Conservation (phyloP, 2,888 invertebrate species). For the Hirtodrosophila duncani region DNA sequence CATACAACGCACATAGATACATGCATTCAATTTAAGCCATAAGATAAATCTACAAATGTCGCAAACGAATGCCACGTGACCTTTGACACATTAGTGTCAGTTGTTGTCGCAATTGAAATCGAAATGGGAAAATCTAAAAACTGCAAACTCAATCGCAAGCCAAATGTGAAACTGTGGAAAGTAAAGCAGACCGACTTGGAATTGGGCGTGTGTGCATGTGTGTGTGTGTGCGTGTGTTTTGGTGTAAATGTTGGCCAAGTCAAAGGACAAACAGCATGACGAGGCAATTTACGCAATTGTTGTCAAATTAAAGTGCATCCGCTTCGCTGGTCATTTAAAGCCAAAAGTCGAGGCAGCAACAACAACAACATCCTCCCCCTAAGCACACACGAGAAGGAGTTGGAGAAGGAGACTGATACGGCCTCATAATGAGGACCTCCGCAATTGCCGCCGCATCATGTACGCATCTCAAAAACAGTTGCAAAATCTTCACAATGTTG, state of each 20-base stretch:
- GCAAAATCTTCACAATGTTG: slow-evolving; percentile 62
- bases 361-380: slow-evolving; percentile 22
- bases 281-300: slow-evolving; percentile 73
- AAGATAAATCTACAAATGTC: slow-evolving; percentile 62
- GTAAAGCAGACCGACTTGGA: slow-evolving; percentile 26
- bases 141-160: no score
- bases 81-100: slow-evolving; percentile 77
- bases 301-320: slow-evolving; percentile 77
- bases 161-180: no score
- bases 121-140: no score
- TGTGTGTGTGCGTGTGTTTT: neutral
- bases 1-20: no score
- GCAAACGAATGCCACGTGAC: slow-evolving; percentile 75
- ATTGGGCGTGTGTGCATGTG: no score
- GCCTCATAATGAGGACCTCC: slow-evolving; percentile 45
- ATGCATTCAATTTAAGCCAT: slow-evolving; percentile 38
- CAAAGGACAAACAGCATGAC: slow-evolving; percentile 63
- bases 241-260: slow-evolving; percentile 30
- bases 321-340: slow-evolving; percentile 76
- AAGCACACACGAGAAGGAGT: slow-evolving; percentile 4
- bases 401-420: slow-evolving; percentile 3
- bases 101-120: slow-evolving; percentile 59
- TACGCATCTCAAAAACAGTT: slow-evolving; percentile 76
- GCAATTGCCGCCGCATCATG: slow-evolving; percentile 54
- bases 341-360: slow-evolving; percentile 42